Conservation (phyloP, 2,888 invertebrate genomes). For the Lycocerus yunnanus region DNA sequence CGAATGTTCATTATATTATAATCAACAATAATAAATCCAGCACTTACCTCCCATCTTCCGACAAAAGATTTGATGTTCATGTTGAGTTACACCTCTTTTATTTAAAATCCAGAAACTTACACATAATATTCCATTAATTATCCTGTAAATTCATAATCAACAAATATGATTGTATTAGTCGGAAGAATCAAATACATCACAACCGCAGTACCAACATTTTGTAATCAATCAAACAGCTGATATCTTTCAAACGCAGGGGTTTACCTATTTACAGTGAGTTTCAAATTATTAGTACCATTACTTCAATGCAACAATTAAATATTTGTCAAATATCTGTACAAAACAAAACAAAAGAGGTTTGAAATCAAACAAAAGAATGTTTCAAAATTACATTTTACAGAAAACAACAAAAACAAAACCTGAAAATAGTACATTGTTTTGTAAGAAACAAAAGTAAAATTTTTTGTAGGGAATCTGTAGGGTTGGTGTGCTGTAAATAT, state of each 20-base stretch:
- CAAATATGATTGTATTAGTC: neutral
- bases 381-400: no score
- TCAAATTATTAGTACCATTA: neutral
- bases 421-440: no score
- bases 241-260: neutral
- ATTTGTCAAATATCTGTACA: no score
- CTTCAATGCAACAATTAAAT: neutral
- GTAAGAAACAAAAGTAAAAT: no score
- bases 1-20: neutral
- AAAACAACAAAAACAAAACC: no score
- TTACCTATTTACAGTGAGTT: neutral
- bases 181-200: neutral
- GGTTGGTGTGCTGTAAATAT: no score
- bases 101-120: neutral
- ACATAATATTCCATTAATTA: neutral
- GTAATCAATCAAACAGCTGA: neutral
- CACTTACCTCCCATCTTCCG: constrained; percentile 62
- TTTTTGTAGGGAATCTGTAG: no score
- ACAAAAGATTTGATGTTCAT: constrained; percentile 58
- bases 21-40: constrained; percentile 4
- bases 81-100: neutral
- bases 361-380: no score
- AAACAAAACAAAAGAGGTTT: no score
- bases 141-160: neutral
- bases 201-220: neutral